Evolutionary conservation across 1,140 invertebrate species (phyloP), one percentile per base, ranked within the genome.

Genomic region (Battus philenor): DNA sequence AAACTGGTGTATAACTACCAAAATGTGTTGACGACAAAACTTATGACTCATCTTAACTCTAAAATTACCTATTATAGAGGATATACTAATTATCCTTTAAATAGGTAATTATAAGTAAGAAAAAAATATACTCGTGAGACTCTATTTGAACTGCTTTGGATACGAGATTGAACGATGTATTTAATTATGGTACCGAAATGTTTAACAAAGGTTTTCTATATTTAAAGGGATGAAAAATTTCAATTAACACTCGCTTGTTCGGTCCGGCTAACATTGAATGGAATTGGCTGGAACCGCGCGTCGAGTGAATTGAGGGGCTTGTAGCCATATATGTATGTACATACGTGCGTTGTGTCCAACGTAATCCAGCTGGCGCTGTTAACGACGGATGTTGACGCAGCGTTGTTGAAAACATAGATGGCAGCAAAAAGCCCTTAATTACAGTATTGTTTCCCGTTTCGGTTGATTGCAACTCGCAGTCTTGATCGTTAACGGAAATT

Each of bases 211-310:
- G n/a, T n/a, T n/a, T n/a, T n/a, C n/a, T n/a, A n/a, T n/a, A n/a
- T n/a, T n/a, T n/a, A n/a, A n/a, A n/a, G n/a, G 18, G 6, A 6
- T 20, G 18, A 20, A 20, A 20, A 20, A 3, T 77, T 81, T 71
- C 74, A 81, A 81, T 81, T 81, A 81, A 66, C 61, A 48, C 22
- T 46, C 57, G 58, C 72, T 72, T 81, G 73, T 76, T 58, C 51
- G 47, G 30, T 33, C 27, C 32, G 44, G 50, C 48, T 44, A 46
- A 68, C 68, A 68, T 60, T 54, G 53, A 47, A 46, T 43, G 54
- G 60, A 74, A 76, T 68, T 66, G 64, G 62, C 62, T 59, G 30
- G 53, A 30, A 44, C 68, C 64, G 77, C 71, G 75, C 54, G 71
- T 43, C 22, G 48, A 31, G 57, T 55, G 69, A 78, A 81, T 76